Conservation (phyloP, 2,888 invertebrate species). For the Hesperia comma region DNA sequence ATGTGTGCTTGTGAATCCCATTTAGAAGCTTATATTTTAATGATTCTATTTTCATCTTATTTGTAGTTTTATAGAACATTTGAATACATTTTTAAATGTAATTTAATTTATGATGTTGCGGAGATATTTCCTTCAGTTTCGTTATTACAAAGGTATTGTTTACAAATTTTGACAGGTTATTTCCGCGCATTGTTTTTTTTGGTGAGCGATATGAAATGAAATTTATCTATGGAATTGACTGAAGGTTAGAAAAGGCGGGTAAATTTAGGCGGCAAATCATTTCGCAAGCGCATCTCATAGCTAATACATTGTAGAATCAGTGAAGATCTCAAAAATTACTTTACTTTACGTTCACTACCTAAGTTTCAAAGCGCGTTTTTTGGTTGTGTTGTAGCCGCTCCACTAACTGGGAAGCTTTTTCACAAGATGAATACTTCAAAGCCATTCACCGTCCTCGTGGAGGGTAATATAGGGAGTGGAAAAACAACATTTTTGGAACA, state of each 20-base stretch:
- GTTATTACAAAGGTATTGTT: slow-evolving; percentile 64
- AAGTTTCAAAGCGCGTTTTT: slow-evolving; percentile 31
- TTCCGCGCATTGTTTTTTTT: slow-evolving; percentile 61
- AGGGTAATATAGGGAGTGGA: slow-evolving; percentile 95
- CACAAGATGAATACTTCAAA: slow-evolving; percentile 72
- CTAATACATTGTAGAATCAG: too few relatives aligned
- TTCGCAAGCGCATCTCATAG: too few relatives aligned
- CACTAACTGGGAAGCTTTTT: slow-evolving; percentile 41
- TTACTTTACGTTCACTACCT: too few relatives aligned
- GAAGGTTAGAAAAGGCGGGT: slow-evolving; percentile 33
- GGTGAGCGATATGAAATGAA: slow-evolving; percentile 27
- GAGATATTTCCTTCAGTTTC: slow-evolving; percentile 38
- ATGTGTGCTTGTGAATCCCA: too few relatives aligned
- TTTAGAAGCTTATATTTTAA: too few relatives aligned
- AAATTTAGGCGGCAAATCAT: slow-evolving; percentile 47
- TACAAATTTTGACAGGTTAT: slow-evolving; percentile 57
- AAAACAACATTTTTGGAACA: slow-evolving; percentile 94
- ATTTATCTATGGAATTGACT: background rate
- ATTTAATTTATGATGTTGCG: slow-evolving; percentile 48
- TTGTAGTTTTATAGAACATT: too few relatives aligned
- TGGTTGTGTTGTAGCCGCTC: slow-evolving; percentile 39
- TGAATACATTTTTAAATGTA: background rate
- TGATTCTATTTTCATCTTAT: too few relatives aligned
- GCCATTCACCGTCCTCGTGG: slow-evolving; percentile 92
- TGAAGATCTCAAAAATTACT: too few relatives aligned